phyloP scores from a whole-genome alignment of 1,140 invertebrate genomes.

The Zophobas morio region DNA sequence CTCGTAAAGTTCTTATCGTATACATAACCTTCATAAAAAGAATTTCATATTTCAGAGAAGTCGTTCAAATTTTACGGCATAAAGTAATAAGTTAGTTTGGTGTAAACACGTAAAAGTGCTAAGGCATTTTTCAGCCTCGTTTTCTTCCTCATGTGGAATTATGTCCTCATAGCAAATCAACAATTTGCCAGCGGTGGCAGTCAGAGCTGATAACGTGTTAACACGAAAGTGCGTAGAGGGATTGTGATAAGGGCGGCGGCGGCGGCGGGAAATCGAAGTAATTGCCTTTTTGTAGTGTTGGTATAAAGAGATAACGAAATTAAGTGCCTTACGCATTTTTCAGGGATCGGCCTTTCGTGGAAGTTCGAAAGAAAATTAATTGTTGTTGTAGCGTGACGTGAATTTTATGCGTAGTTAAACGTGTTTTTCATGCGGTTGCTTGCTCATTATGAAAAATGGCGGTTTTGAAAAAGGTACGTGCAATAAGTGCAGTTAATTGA shows the following conservation, averaged over 20 bases:
- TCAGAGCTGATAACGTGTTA: slow-evolving; percentile 13
- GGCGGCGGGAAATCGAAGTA: background rate
- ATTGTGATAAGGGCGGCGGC: background rate
- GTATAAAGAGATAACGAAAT: too few species aligned
- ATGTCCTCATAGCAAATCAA: slow-evolving; percentile 2
- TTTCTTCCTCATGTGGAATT: background rate
- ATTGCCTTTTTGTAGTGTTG: slow-evolving; percentile 2
- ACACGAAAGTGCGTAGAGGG: slow-evolving; percentile 2
- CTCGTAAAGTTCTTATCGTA: slow-evolving; percentile 30
- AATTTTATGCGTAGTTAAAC: background rate
- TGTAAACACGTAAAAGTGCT: slow-evolving; percentile 18
- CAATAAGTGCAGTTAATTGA: too few species aligned
- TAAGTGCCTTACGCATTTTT: too few species aligned
- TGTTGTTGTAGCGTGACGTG: too few species aligned
- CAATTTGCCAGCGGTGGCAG: background rate
- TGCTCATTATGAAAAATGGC: background rate
- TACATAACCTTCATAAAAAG: slow-evolving; percentile 10
- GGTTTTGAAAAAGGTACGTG: too few species aligned
- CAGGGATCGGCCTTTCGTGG: too few species aligned
- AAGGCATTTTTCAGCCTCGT: background rate
- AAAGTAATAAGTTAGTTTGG: slow-evolving; percentile 23
- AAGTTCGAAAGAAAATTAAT: too few species aligned
- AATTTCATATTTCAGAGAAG: slow-evolving; percentile 34
- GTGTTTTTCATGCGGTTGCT: slow-evolving; percentile 13
- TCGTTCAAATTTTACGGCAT: slow-evolving; percentile 16